phyloP scores from a whole-genome alignment of 2,797 vertebrate species.

The Pelodytes ibericus region DNA sequence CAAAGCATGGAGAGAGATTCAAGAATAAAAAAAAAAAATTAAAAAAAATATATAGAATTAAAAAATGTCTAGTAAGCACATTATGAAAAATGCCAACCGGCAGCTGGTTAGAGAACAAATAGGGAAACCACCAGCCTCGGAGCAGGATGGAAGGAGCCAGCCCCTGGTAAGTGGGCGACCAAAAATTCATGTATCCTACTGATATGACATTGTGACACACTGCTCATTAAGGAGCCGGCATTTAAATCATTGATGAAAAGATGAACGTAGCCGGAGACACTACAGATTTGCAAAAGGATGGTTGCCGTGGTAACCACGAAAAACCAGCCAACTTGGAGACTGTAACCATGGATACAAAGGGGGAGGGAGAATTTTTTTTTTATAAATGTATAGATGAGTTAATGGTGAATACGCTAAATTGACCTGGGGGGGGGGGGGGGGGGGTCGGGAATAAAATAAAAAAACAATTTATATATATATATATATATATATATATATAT shows the following conservation, averaged over 20 bases:
- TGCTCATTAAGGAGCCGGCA: conserved; percentile 66
- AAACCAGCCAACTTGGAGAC: conserved; percentile 74
- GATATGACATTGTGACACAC: conserved; percentile 63
- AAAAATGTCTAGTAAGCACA: conserved; percentile 11
- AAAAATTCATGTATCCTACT: conserved; percentile 37
- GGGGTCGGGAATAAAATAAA: not conserved
- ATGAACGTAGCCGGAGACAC: conserved; percentile 75
- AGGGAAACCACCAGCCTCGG: not conserved
- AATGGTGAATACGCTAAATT: conserved; percentile 68
- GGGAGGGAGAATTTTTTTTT: conserved; percentile 55
- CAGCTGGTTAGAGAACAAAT: not conserved
- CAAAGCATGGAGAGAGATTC: not conserved
- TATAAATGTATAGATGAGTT: conserved; percentile 73
- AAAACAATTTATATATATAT: too few species aligned
- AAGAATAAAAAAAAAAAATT: not conserved
- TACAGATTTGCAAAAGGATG: conserved; percentile 69
- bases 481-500: too few species aligned
- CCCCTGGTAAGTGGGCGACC: too few species aligned
- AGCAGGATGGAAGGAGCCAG: conserved; percentile 49
- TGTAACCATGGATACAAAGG: conserved; percentile 76
- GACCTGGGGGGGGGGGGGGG: not conserved
- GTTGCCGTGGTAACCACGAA: conserved; percentile 81
- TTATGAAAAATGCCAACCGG: not conserved
- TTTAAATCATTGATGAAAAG: conserved; percentile 78
- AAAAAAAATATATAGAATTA: not conserved